Evolutionary conservation across 1,140 invertebrate species (phyloP), one percentile per base, ranked within the genome.

Genomic region (Macrobrachium rosenbergii): DNA sequence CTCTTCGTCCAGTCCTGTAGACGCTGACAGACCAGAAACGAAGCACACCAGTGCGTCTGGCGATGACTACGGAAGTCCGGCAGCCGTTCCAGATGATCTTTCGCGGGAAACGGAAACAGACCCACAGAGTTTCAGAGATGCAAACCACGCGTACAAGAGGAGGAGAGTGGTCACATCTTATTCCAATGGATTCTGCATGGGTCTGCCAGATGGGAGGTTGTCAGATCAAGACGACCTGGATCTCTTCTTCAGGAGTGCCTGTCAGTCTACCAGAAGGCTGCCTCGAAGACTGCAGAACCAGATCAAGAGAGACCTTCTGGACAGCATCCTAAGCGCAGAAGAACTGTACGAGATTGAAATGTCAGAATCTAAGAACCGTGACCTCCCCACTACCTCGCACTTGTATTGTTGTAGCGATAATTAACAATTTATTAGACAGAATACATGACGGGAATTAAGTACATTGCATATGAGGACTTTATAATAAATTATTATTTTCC

Each of bases 251-350:
- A 76, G 75, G 7, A 76, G 82, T 23, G 12, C 23, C 75, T 76
- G 82, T n/a, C 69, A 77, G 21, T 83, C 52, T 1, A 76, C 82
- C 5, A 76, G 82, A 37, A 76, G 62, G 28, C 17, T 83, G 2
- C 62, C 69, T 60, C 81, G 81, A n/a, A 59, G 21, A 43, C 16
- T 83, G 7, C 67, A 83, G 59, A 83, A 59, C 58, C 17, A 83
- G 45, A 59, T 28, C 0, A 75, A 83, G 58, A 83, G n/a, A 83
- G 80, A 83, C 6, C 17, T 75, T 60, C 5, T 83, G 28, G 67
- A 83, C 7, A 21, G 8, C 58, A 60, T 83, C 21, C 16, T 28
- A 19, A 23, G 23, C 23, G 82, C 82, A 59, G 69, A 83, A 28
- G 82, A 73, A 0, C 43, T 73, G 16, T 6, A 69, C 8, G 63